A percentile compares a stretch with the other conserved stretches of the same genome.
Evolutionary conservation across 92 coral and sea anemone genomes (phyloP).

Genomic region (Blastomussa wellsi): DNA sequence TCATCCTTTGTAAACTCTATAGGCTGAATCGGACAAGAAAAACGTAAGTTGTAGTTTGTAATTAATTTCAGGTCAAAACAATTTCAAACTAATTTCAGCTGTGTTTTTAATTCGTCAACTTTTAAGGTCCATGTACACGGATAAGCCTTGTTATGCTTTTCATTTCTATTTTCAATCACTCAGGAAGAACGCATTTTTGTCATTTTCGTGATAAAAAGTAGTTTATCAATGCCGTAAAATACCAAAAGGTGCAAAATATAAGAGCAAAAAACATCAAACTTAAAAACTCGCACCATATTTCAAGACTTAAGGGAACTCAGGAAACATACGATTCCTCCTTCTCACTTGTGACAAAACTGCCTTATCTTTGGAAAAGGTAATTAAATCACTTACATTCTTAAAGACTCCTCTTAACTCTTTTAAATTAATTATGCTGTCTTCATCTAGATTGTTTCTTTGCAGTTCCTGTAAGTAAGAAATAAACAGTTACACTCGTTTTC

Average conservation of each 20-base stretch:
- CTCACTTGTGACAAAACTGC: background rate
- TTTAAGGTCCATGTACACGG: too few species aligned
- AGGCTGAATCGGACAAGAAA: slow-evolving; percentile 57
- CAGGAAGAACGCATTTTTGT: background rate
- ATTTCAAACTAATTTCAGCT: too few species aligned
- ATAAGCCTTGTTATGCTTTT: background rate
- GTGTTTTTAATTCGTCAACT: too few species aligned
- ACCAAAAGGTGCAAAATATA: too few species aligned
- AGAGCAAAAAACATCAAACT: too few species aligned
- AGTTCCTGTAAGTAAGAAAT: slow-evolving; percentile 69
- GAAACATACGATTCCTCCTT: background rate
- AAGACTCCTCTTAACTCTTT: slow-evolving; percentile 91
- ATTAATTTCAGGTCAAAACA: too few species aligned
- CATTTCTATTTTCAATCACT: background rate
- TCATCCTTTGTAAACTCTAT: slow-evolving; percentile 78
- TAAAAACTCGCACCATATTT: too few species aligned
- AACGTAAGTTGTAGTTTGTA: background rate
- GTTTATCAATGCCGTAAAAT: too few species aligned
- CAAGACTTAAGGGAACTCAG: too few species aligned
- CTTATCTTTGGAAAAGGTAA: background rate
- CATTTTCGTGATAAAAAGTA: too few species aligned
- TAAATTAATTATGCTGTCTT: slow-evolving; percentile 93
- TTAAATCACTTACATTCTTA: slow-evolving; percentile 75
- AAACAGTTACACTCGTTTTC: background rate
- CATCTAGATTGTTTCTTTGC: slow-evolving; percentile 94